A percentile compares a stretch with the other conserved stretches of the same genome.
Conservation (phyloP, 2,888 invertebrate genomes). For the Nemoura dubitans region DNA sequence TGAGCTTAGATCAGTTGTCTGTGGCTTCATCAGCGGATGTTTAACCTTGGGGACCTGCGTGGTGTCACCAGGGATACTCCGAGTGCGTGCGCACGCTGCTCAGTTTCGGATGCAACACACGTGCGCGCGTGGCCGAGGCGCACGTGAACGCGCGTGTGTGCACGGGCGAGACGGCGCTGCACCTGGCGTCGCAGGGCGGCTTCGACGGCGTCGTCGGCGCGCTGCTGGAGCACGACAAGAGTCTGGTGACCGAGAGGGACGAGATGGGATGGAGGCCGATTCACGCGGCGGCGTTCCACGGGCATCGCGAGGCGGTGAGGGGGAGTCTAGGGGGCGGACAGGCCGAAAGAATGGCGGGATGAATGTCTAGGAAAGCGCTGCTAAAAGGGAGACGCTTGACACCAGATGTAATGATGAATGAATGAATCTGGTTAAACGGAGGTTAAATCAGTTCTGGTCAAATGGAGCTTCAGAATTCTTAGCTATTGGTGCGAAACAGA, state of each 20-base stretch:
- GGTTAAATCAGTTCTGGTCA: no score
- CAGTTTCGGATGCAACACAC: slow-evolving; percentile 62
- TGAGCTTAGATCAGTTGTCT: no score
- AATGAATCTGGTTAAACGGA: no score
- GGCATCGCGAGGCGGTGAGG: slow-evolving; percentile 67
- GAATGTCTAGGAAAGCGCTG: no score
- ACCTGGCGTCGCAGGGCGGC: slow-evolving; percentile 63
- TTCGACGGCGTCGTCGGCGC: slow-evolving; percentile 59
- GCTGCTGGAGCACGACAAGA: slow-evolving; percentile 55
- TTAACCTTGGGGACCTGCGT: no score
- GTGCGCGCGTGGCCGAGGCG: slow-evolving; percentile 61
- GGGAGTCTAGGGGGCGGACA: no score
- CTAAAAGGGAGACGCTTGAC: no score
- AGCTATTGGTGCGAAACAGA: no score
- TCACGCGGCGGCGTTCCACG: slow-evolving; percentile 65
- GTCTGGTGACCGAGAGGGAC: slow-evolving; percentile 53
- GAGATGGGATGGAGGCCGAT: slow-evolving; percentile 57
- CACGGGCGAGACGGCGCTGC: slow-evolving; percentile 62
- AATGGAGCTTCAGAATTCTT: no score
- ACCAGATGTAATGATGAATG: no score
- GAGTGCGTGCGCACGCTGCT: slow-evolving; percentile 63
- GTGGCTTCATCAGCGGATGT: no score
- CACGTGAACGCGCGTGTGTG: slow-evolving; percentile 62
- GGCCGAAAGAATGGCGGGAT: no score
- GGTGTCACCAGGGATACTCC: slow-evolving; percentile 50